Evolutionary conservation across 2,888 invertebrate species (phyloP), one percentile per base, ranked within the genome.

Genomic region (Hetaerina titia): DNA sequence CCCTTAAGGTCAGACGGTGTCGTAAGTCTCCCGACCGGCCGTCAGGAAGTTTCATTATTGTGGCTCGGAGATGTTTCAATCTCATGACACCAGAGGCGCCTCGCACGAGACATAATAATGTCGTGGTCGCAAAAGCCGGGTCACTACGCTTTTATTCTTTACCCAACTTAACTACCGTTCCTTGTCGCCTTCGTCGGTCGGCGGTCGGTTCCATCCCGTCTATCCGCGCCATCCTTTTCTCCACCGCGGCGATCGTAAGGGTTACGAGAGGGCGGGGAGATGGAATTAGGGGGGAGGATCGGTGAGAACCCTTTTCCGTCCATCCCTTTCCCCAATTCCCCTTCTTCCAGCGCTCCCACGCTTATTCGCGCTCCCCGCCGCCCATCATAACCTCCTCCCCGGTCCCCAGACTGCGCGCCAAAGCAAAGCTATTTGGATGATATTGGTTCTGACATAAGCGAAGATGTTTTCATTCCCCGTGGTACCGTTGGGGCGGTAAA

Each of bases 351-450:
- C 69, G 22, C 19, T 22, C n/a, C 69, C n/a, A n/a, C n/a, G 45
- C 45, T 45, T 45, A 45, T 45, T 45, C 45, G 45, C 45, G 7
- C 69, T 60, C 45, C 45, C 4, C 45, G 60, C 60, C 11, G 60
- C 60, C n/a, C n/a, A 9, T 69, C 19, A 69, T n/a, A n/a, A 69
- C 69, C 69, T n/a, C 19, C 69, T 45, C 64, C 17, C 64, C 17
- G 22, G 15, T 64, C 64, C 19, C 22, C 69, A 8, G 69, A 22
- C 69, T 22, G 22, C 69, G 45, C 31, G 90, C 45, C 63, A 64
- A 90, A 90, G 90, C 90, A 90, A 90, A 90, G 90, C 90, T 22
- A 90, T 90, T 90, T 45, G 64, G 90, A 90, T 90, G 63, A 90
- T 90, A 90, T 90, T 90, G 90, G 90, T 45, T 45, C 19, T 63